Evolutionary conservation across 2,797 vertebrate genomes (phyloP), one percentile per base, ranked within the genome.

Genomic region (Syngnathus acus): DNA sequence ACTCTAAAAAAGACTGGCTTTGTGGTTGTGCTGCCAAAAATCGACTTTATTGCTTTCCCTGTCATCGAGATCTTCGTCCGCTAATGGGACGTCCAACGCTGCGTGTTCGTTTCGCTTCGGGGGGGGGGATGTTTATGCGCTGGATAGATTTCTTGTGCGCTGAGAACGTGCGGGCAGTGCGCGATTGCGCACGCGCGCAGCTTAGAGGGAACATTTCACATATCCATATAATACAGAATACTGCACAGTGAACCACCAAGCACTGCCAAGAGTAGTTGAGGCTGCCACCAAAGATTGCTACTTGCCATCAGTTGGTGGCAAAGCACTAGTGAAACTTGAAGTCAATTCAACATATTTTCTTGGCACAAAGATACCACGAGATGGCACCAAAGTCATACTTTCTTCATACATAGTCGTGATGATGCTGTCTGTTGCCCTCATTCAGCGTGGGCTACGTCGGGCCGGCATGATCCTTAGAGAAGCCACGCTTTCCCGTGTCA

Each of bases 401-500:
- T 53, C 32, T 4, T 32, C 32, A 32, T 32, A 4, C 32, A 32
- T 32, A 32, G 32, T 4, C 4, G 32, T 4, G 3, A 32, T 4
- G 32, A 3, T 38, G 1, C 19, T 21, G 19, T 40, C n/a, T 45
- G 21, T 21, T 61, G 50, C 51, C 58, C 32, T 4, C 64, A 39
- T 23, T 92, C 89, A 95, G 82, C 85, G 92, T 3, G 88, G 93
- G 0, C 58, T 76, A 0, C 91, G 92, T 59, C 92, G 89, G 63
- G 94, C 92, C 19, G 92, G 89, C 71, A 95, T 89, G 78, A 96
- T 94, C 0, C 94, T 91, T 32, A 99, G 79, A 1, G 90, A 91
- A 54, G 96, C 88, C 0, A 68, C 91, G 84, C 92, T 92, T 0
- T 91, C 90, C 9, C 55, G 83, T 6, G 91, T 90, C 89, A 98